phyloP scores from a whole-genome alignment of 2,113 vertebrate genomes.

The Microcebus lehilahytsara region DNA sequence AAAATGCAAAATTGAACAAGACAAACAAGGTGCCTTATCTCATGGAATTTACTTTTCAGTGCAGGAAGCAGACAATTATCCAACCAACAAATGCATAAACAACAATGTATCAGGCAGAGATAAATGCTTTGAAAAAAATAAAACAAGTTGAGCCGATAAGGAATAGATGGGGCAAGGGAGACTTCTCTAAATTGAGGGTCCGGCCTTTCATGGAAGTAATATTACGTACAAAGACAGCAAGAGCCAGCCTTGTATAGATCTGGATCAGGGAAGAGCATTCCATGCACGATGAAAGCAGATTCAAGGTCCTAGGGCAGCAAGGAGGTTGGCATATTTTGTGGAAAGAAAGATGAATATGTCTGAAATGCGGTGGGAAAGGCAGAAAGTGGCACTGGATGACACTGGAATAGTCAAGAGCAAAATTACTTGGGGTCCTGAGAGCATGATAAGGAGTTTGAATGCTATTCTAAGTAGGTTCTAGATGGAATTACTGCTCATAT shows the following conservation, averaged over 20 bases:
- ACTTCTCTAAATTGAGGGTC: background rate
- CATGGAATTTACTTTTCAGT: background rate
- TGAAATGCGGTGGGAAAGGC: background rate
- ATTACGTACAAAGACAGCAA: background rate
- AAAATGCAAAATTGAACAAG: conserved; percentile 7
- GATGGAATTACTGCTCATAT: background rate
- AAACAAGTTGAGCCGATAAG: background rate
- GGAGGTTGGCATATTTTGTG: background rate
- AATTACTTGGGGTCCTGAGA: background rate
- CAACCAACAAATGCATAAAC: background rate
- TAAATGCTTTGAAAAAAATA: background rate
- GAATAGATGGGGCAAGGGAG: background rate
- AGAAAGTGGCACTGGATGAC: background rate
- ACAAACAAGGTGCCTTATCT: background rate
- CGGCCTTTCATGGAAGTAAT: background rate
- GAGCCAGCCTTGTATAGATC: background rate
- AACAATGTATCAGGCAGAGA: background rate
- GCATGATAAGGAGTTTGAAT: background rate
- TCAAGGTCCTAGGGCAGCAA: background rate
- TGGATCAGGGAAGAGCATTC: background rate
- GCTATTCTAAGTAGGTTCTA: background rate
- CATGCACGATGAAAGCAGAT: background rate
- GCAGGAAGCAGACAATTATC: background rate
- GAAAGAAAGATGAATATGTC: background rate
- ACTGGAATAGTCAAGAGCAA: background rate